Percentiles rank a stretch among this genome's conserved stretches.
phyloP scores from a whole-genome alignment of 2,888 invertebrate species.

The Aethes cnicana region DNA sequence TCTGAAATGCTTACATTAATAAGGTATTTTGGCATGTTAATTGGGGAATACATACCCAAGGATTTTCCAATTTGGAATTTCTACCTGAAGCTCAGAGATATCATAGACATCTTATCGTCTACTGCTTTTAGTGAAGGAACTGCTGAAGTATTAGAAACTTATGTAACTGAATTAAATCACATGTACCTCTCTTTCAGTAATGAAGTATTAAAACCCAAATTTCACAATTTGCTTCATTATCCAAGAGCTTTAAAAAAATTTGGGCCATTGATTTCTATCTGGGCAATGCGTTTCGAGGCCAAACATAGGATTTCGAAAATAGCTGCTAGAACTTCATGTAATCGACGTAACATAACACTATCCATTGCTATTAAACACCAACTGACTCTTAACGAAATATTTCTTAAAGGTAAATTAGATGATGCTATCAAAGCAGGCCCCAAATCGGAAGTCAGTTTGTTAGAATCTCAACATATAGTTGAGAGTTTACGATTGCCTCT shows the following conservation, averaged over 20 bases:
- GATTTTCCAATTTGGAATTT: conserved; percentile 17
- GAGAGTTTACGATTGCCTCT: background rate
- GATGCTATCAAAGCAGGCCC: background rate
- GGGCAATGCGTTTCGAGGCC: conserved; percentile 32
- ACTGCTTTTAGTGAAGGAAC: background rate
- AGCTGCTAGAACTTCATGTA: conserved; percentile 23
- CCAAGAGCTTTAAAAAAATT: conserved; percentile 21
- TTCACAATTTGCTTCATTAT: conserved; percentile 31
- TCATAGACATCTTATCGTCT: conserved; percentile 12
- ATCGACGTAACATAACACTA: conserved; percentile 20
- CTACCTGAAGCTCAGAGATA: conserved; percentile 10
- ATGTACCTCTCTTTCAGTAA: conserved; percentile 9
- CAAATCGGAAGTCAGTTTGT: background rate
- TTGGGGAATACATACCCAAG: conserved; percentile 21
- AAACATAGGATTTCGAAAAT: conserved; percentile 33
- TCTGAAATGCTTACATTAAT: conserved; percentile 28
- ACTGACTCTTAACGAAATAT: conserved; percentile 9
- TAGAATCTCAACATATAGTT: too few relatives aligned
- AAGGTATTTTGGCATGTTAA: conserved; percentile 23
- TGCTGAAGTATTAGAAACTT: conserved; percentile 9
- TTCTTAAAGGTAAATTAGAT: conserved; percentile 14
- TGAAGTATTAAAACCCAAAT: conserved; percentile 30
- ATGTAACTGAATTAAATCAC: conserved; percentile 14
- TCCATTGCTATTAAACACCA: conserved; percentile 28
- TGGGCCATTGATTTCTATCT: conserved; percentile 27